These are phyloP conservation scores for Ciconia boyciana DNA, from an alignment of 2,113 vertebrate genomes.

Conservation along the genomic window DNA sequence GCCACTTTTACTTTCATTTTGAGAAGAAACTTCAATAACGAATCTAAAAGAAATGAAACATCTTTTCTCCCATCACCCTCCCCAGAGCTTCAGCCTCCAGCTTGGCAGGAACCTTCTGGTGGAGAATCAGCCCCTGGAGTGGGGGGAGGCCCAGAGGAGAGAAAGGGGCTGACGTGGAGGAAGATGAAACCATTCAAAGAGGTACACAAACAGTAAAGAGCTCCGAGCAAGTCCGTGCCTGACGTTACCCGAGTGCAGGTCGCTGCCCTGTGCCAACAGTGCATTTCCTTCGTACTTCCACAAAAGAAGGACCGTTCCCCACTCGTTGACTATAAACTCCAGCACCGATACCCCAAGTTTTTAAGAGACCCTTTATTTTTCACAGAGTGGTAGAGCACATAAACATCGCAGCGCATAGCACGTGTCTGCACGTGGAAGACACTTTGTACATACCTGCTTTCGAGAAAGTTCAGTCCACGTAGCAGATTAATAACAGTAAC, in stretches of 20 bases:
- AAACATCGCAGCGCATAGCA: not conserved
- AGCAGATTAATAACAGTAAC: not conserved
- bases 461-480: not conserved
- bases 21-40: not conserved
- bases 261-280: not conserved
- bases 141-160: not conserved
- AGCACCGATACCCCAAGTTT: not conserved
- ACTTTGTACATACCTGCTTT: not conserved
- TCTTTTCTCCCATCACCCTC: not conserved
- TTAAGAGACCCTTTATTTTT: not conserved
- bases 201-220: not conserved
- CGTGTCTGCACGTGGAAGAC: fast-evolving
- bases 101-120: not conserved
- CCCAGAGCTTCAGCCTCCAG: not conserved
- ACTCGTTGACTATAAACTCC: fast-evolving
- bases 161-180: not conserved
- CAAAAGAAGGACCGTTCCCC: not conserved
- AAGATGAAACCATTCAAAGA: not conserved
- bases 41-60: not conserved
- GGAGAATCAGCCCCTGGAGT: not conserved
- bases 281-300: not conserved
- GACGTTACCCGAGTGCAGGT: fast-evolving
- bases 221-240: not conserved
- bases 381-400: not conserved
- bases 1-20: not conserved